Base-by-base conservation (phyloP, 2,888 invertebrate species). In the Lypha dubia region DNA sequence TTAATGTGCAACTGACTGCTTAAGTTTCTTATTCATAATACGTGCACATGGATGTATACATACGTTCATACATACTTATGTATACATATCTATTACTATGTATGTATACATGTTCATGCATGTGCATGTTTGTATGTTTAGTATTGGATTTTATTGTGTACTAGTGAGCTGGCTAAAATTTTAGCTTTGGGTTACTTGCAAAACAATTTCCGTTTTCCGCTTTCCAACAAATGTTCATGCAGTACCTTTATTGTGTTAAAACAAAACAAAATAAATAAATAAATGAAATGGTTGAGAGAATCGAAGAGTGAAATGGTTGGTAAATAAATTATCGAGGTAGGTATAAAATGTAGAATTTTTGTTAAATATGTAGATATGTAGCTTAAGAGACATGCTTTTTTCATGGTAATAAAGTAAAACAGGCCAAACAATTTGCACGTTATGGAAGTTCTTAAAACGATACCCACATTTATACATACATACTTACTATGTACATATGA, bases 171-270 rank as follows among this genome's bases (percentile, higher is more conserved):
- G 63, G 70, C 44, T 32, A 53, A 49, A 51, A 35, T 24, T 41
- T 35, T 75, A 17, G 68, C 56, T 75, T 62, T 82, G 41, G 49
- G 56, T 82, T 82, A 82, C 63, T 76, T 81, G 77, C 81, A 81
- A 84, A 81, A 84, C 84, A 84, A 84, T 81, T 84, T 84, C 81
- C 84, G 74, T 84, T 81, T 84, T 81, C 84, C 81, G 84, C 67
- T 68, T 49, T 67, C 56, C 70, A 80, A 73, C 53, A 76, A 71
- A 60, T 53, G 60, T 77, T 58, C 76, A 53, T 74, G 67, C 73
- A 53, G 49, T 46, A 60, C 60, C 35, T 46, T 58, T 76, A 53
- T 65, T 46, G 22, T 58, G 58, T 35, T 35, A 56, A 44, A 24
- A 51, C 7, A 56, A 44, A 24, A 51, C 7, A 20, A 46, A 67